Evolutionary conservation across 2,888 invertebrate genomes (phyloP).

Genomic region (Orgyia antiqua): DNA sequence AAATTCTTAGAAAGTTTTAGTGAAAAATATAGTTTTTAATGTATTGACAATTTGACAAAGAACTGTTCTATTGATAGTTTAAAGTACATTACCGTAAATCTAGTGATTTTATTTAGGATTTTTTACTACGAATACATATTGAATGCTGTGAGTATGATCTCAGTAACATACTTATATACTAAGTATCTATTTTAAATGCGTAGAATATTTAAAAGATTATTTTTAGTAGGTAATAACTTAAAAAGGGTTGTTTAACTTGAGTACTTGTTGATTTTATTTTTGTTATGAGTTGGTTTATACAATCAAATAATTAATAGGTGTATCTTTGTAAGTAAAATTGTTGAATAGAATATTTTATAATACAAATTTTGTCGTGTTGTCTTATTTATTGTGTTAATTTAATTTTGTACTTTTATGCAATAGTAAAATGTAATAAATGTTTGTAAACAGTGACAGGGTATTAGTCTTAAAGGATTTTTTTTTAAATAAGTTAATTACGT

Average conservation of each 20-base stretch:
- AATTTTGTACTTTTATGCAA: too few species aligned
- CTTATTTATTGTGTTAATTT: too few species aligned
- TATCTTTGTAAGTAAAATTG: too few species aligned
- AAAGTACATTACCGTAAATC: slow-evolving; percentile 14
- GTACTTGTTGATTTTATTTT: too few species aligned
- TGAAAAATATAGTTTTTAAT: slow-evolving; percentile 9
- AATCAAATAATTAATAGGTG: too few species aligned
- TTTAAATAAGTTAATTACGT: slow-evolving; percentile 6
- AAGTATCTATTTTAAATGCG: slow-evolving; percentile 23
- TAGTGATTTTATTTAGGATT: slow-evolving; percentile 5
- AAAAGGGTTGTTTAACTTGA: too few species aligned
- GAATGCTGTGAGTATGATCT: slow-evolving; percentile 70
- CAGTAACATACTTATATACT: slow-evolving; percentile 34
- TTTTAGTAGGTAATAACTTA: slow-evolving; percentile 8
- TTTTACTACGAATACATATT: slow-evolving; percentile 23
- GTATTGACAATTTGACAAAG: slow-evolving; percentile 25
- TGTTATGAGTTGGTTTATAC: too few species aligned
- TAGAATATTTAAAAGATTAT: slow-evolving; percentile 12
- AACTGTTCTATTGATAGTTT: slow-evolving; percentile 4
- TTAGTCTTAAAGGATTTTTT: slow-evolving; percentile 22
- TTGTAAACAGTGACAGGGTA: slow-evolving; percentile 37
- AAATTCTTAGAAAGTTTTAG: slow-evolving; percentile 12
- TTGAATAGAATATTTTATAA: too few species aligned
- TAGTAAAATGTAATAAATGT: too few species aligned
- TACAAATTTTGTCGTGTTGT: too few species aligned